These are phyloP conservation scores for Phrynocephalus versicolor DNA, from an alignment of 2,113 vertebrate genomes.

Conservation along the genomic window DNA sequence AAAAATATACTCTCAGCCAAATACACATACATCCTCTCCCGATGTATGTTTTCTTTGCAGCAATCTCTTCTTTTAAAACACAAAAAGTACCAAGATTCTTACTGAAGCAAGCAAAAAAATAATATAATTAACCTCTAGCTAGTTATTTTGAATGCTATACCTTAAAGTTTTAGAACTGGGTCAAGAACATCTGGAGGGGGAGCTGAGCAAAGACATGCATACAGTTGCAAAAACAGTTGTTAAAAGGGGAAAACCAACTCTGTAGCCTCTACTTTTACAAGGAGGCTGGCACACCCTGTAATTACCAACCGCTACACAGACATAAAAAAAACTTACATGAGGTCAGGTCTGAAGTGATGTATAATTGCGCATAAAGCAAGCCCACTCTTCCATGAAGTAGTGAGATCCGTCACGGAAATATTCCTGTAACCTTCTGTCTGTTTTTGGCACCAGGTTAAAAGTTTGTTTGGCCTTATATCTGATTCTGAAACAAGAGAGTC, in stretches of 20 bases:
- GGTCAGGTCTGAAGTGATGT: slow-evolving; percentile 91
- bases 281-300: background rate
- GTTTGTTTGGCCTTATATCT: slow-evolving; percentile 87
- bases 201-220: background rate
- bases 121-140: slow-evolving; percentile 17
- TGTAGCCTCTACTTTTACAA: background rate
- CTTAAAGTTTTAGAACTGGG: slow-evolving; percentile 17
- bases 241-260: slow-evolving; percentile 1
- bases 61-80: background rate
- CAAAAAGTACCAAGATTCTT: background rate
- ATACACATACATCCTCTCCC: background rate
- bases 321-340: slow-evolving; percentile 82
- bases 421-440: slow-evolving; percentile 90
- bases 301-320: background rate
- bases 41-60: background rate
- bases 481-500: slow-evolving; percentile 78
- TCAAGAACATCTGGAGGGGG: background rate
- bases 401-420: slow-evolving; percentile 84
- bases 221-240: background rate
- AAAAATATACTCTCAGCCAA: background rate
- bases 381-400: slow-evolving; percentile 88
- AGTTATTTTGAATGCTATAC: slow-evolving; percentile 36
- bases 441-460: slow-evolving; percentile 95
- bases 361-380: slow-evolving; percentile 92
- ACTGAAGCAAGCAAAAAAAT: background rate